phyloP scores from a whole-genome alignment of 2,113 vertebrate genomes.

The Daubentonia madagascariensis region DNA sequence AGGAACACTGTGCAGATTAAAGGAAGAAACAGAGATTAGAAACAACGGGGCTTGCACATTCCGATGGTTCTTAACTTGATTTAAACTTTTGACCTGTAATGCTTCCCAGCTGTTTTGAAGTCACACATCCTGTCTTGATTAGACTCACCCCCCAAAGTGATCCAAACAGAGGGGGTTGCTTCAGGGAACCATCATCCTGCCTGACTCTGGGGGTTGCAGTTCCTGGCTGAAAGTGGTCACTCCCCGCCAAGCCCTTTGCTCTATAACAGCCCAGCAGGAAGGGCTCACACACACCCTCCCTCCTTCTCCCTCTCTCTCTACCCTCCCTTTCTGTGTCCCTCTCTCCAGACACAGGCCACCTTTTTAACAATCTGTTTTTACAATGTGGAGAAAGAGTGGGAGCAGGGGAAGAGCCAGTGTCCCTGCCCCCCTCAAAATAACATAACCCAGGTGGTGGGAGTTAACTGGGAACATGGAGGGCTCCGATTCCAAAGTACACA shows the following conservation, averaged over 20 bases:
- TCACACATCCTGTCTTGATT: constrained; percentile 31
- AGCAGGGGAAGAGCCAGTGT: constrained; percentile 32
- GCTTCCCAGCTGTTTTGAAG: constrained; percentile 72
- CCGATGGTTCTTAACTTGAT: constrained; percentile 54
- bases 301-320: not conserved
- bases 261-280: not conserved
- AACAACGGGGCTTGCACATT: constrained; percentile 57
- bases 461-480: constrained; percentile 77
- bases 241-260: not conserved
- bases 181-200: not conserved
- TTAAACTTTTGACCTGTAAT: constrained; percentile 76
- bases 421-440: constrained; percentile 77
- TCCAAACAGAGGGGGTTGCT: not conserved
- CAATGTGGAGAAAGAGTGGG: constrained; percentile 69
- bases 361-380: constrained; percentile 76
- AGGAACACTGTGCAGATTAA: not conserved
- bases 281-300: constrained; percentile 19
- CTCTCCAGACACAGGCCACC: constrained; percentile 45
- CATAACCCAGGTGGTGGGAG: constrained; percentile 79
- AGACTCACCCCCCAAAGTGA: constrained; percentile 28
- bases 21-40: constrained; percentile 31
- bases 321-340: constrained; percentile 44
- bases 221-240: not conserved
- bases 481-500: constrained; percentile 80
- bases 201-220: not conserved